These are phyloP conservation scores for Dryomyza anilis DNA, from an alignment of 2,888 invertebrate genomes.

Conservation along the genomic window DNA sequence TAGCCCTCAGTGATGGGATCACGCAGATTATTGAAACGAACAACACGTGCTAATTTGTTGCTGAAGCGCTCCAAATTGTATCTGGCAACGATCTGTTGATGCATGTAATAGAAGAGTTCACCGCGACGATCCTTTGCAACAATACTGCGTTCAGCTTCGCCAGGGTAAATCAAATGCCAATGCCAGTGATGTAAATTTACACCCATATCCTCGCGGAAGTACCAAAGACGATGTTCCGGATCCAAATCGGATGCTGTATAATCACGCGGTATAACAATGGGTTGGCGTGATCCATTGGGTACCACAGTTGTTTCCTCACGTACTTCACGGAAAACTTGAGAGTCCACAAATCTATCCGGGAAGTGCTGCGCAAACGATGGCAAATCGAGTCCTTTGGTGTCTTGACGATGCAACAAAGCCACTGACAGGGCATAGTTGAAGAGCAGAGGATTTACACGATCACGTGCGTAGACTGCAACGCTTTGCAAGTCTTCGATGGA, in stretches of 20 bases:
- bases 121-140: constrained; percentile 73
- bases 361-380: constrained; percentile 71
- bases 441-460: constrained; percentile 77
- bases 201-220: constrained; percentile 66
- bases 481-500: constrained; percentile 71
- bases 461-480: constrained; percentile 73
- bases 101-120: constrained; percentile 82
- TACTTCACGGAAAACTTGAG: constrained; percentile 66
- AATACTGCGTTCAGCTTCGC: constrained; percentile 68
- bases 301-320: constrained; percentile 67
- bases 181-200: constrained; percentile 66
- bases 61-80: constrained; percentile 79
- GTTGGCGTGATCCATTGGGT: constrained; percentile 69
- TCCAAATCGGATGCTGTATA: constrained; percentile 78
- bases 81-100: constrained; percentile 67
- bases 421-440: constrained; percentile 82
- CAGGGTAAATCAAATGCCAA: constrained; percentile 75
- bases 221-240: constrained; percentile 72
- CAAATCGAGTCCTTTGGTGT: constrained; percentile 67
- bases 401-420: constrained; percentile 71
- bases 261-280: constrained; percentile 67
- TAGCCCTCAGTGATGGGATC: constrained; percentile 78
- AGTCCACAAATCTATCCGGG: constrained; percentile 70
- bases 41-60: constrained; percentile 70
- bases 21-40: constrained; percentile 69